Conservation (phyloP, 2,797 vertebrate genomes). For the Myotis pilosus region DNA sequence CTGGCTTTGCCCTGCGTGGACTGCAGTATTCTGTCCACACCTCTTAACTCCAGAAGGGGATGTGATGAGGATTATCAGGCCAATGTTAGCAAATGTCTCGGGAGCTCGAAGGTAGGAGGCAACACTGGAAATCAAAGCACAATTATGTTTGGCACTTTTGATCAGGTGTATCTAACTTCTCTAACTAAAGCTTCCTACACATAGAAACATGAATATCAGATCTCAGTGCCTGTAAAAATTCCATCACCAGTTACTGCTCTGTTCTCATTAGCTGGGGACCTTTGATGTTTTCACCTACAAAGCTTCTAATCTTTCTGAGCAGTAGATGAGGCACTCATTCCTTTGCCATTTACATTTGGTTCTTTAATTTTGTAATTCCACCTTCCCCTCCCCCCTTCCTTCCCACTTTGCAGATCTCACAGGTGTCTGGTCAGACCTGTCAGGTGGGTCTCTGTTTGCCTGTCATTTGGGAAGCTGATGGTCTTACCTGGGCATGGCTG, state of each 20-base stretch:
- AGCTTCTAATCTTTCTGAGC: constrained; percentile 59
- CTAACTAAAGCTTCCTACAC: constrained; percentile 9
- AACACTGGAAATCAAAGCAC: constrained; percentile 24
- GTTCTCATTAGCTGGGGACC: constrained; percentile 1
- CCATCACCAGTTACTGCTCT: background rate
- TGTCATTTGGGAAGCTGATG: constrained; percentile 90
- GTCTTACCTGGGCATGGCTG: constrained; percentile 91
- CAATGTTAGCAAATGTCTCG: background rate
- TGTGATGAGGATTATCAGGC: background rate
- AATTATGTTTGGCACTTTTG: constrained; percentile 1
- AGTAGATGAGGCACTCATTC: background rate
- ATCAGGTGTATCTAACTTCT: constrained; percentile 6
- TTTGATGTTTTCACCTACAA: constrained; percentile 61
- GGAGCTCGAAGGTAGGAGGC: background rate
- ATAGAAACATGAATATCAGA: constrained; percentile 14
- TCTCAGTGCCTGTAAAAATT: background rate
- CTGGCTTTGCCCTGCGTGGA: rapidly evolving
- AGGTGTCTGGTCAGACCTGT: constrained; percentile 86
- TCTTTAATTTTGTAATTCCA: constrained; percentile 79
- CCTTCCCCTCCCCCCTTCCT: constrained; percentile 61
- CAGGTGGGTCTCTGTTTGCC: constrained; percentile 92
- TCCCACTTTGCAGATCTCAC: constrained; percentile 64
- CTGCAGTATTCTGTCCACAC: background rate
- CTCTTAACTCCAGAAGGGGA: background rate
- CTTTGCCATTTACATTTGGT: constrained; percentile 46